Evolutionary conservation across 2,888 invertebrate genomes (phyloP).

Genomic region (Piscicola geometra): DNA sequence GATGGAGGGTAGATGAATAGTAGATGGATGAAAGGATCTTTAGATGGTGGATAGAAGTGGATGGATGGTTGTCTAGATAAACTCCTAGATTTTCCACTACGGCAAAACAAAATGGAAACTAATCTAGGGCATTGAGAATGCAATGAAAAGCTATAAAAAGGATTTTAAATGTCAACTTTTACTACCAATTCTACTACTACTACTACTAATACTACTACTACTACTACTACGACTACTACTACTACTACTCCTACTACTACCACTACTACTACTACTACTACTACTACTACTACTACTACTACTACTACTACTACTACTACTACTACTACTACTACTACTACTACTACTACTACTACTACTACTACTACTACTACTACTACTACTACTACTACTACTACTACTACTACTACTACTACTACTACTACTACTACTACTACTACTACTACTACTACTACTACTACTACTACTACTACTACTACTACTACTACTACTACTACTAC

Average conservation of each 20-base stretch:
- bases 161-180: no score
- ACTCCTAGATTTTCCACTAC: no score
- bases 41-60: no score
- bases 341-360: slow-evolving; percentile 20
- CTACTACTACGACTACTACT: slow-evolving; percentile 12
- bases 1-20: no score
- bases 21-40: no score
- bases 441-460: slow-evolving; percentile 25
- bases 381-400: slow-evolving; percentile 17
- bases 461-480: slow-evolving; percentile 30
- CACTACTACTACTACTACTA: slow-evolving; percentile 23
- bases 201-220: slow-evolving; percentile 21
- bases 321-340: slow-evolving; percentile 31
- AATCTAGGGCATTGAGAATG: no score
- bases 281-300: slow-evolving; percentile 32
- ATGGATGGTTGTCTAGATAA: no score
- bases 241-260: slow-evolving; percentile 15
- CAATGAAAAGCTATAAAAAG: no score
- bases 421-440: slow-evolving; percentile 3
- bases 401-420: slow-evolving; percentile 8
- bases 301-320: slow-evolving; percentile 23
- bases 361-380: slow-evolving; percentile 19
- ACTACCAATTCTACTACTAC: slow-evolving; percentile 25
- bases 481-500: slow-evolving; percentile 30
- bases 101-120: no score